Evolutionary conservation across 1,140 invertebrate species (phyloP).

Genomic region (Pseudomyrmex sp.): DNA sequence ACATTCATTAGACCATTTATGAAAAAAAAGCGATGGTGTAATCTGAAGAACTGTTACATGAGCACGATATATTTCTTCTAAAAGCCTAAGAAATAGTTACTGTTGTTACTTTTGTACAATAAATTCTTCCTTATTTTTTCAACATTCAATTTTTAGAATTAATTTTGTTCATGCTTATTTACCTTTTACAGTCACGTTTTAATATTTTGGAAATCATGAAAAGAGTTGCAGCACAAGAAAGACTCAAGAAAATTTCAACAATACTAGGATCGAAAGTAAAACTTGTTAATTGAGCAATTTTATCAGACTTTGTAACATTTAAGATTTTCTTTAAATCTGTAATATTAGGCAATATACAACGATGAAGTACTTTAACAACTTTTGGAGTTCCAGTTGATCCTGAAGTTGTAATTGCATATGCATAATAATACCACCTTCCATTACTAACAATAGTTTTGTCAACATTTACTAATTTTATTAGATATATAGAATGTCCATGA

Average conservation of each 20-base stretch:
- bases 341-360: constrained; percentile 88
- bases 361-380: constrained; percentile 87
- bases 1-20: constrained; percentile 84
- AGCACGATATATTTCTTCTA: constrained; percentile 81
- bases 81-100: constrained; percentile 74
- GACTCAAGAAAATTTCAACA: constrained; percentile 90
- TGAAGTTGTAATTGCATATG: constrained; percentile 88
- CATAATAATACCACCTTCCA: constrained; percentile 77
- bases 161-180: constrained; percentile 8
- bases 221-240: constrained; percentile 88
- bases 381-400: constrained; percentile 89
- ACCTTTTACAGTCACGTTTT: constrained; percentile 82
- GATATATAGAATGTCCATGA: constrained; percentile 64
- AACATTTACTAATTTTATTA: constrained; percentile 65
- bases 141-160: neutral
- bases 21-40: constrained; percentile 90
- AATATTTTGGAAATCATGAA: constrained; percentile 87
- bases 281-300: constrained; percentile 90
- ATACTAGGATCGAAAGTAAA: constrained; percentile 94
- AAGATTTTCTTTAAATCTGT: constrained; percentile 86
- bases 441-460: constrained; percentile 21
- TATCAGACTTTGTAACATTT: constrained; percentile 85
- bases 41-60: constrained; percentile 90
- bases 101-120: neutral
- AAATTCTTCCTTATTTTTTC: neutral